Evolutionary conservation across 1,140 invertebrate genomes (phyloP).

Genomic region (Drosophila setifemur): DNA sequence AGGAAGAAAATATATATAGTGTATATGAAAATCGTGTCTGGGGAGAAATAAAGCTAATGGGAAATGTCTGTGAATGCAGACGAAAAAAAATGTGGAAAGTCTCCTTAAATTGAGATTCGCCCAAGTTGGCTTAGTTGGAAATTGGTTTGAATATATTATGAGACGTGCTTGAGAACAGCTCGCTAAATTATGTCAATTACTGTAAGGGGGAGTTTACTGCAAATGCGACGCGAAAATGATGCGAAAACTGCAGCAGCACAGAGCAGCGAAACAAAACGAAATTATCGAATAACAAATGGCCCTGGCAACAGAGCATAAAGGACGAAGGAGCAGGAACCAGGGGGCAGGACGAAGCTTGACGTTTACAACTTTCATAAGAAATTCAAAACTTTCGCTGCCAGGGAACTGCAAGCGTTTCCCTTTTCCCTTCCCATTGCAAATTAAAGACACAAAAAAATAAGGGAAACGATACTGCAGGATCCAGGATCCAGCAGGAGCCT

Average conservation of each 20-base stretch:
- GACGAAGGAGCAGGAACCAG: not conserved
- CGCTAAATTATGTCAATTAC: conserved; percentile 58
- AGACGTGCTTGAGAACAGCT: conserved; percentile 25
- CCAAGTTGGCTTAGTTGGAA: conserved; percentile 32
- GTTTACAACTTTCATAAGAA: conserved; percentile 54
- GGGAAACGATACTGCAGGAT: not conserved
- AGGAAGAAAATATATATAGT: conserved; percentile 35
- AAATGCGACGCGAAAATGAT: conserved; percentile 45
- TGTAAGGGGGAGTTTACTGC: conserved; percentile 13
- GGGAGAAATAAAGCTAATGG: conserved; percentile 27
- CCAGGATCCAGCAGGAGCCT: not conserved
- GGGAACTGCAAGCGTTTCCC: conserved; percentile 46
- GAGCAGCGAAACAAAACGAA: conserved; percentile 31
- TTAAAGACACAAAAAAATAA: conserved; percentile 25
- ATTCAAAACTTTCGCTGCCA: conserved; percentile 62
- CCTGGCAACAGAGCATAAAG: conserved; percentile 9
- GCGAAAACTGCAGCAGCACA: conserved; percentile 37
- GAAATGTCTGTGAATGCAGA: conserved; percentile 53
- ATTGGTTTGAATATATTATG: conserved; percentile 47
- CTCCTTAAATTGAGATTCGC: conserved; percentile 16
- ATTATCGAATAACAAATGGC: conserved; percentile 50
- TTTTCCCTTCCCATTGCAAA: conserved; percentile 31
- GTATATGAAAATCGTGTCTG: conserved; percentile 43
- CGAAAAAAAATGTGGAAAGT: conserved; percentile 20
- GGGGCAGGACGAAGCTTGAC: conserved; percentile 8